Percentiles rank a stretch among this genome's conserved stretches.
Conservation (phyloP, 1,140 invertebrate species). For the Cheumatopsyche charites region DNA sequence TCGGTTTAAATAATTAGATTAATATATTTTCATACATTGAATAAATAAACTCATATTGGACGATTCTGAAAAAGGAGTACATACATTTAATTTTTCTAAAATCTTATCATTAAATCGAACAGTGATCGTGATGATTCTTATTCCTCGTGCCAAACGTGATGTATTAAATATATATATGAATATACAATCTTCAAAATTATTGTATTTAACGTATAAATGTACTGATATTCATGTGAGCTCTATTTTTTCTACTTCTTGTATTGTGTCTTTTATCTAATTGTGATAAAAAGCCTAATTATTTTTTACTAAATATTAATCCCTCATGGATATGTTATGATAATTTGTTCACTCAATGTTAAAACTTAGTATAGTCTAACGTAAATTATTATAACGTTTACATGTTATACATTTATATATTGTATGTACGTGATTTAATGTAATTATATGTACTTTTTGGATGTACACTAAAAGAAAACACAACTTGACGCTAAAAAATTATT, state of each 20-base stretch:
- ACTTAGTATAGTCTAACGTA: slow-evolving; percentile 5
- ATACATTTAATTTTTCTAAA: slow-evolving; percentile 18
- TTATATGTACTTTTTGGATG: background rate
- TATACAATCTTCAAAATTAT: slow-evolving; percentile 30
- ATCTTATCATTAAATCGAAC: slow-evolving; percentile 17
- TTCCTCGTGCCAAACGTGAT: slow-evolving; percentile 46
- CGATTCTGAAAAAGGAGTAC: background rate
- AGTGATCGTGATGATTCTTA: slow-evolving; percentile 41
- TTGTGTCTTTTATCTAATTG: slow-evolving; percentile 48
- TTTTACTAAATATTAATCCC: slow-evolving; percentile 39
- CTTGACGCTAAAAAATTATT: no score
- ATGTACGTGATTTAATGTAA: slow-evolving; percentile 16
- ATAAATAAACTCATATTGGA: background rate
- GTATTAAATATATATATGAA: slow-evolving; percentile 34
- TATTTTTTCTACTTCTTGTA: slow-evolving; percentile 50
- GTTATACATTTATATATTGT: no score
- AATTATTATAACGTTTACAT: no score
- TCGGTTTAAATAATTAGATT: slow-evolving; percentile 25
- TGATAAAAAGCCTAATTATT: slow-evolving; percentile 48
- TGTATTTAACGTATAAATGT: slow-evolving; percentile 24
- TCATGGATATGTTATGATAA: slow-evolving; percentile 40
- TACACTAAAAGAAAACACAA: background rate
- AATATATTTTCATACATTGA: slow-evolving; percentile 23
- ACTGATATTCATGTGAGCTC: slow-evolving; percentile 41
- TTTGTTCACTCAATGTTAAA: slow-evolving; percentile 37